A percentile compares a stretch with the other conserved stretches of the same genome.
Evolutionary conservation across 2,797 vertebrate species (phyloP).

Genomic region (Microctenopoma steveboyesi): DNA sequence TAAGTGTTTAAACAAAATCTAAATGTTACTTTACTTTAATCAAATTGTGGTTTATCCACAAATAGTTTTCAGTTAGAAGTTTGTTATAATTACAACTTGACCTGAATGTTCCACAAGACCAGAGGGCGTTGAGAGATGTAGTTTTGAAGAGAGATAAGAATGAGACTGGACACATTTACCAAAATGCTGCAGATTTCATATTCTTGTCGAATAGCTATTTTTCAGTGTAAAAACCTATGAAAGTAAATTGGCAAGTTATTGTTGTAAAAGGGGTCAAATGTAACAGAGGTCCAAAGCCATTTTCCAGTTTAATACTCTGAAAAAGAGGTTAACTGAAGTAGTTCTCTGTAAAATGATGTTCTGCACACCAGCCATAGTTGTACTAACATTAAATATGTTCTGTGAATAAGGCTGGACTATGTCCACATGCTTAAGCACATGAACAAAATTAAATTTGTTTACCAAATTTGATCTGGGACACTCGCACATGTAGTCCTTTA

Average conservation of each 20-base stretch:
- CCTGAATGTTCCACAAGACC: background rate
- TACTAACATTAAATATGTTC: conserved; percentile 27
- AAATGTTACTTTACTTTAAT: background rate
- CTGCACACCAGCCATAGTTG: conserved; percentile 49
- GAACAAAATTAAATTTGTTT: too few species aligned
- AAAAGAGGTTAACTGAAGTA: background rate
- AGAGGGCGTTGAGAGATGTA: background rate
- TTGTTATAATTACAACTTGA: background rate
- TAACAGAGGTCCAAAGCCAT: background rate
- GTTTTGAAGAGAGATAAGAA: background rate
- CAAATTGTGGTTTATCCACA: conserved; percentile 1
- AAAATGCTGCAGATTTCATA: too few species aligned
- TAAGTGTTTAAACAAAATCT: conserved; percentile 2
- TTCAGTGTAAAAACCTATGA: too few species aligned
- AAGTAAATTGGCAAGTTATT: too few species aligned
- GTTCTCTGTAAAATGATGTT: conserved; percentile 1
- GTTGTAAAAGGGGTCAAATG: too few species aligned
- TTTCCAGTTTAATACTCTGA: background rate
- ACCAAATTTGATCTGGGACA: too few species aligned
- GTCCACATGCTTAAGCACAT: background rate
- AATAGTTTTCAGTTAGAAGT: background rate
- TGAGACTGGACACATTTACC: background rate
- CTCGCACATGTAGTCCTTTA: too few species aligned
- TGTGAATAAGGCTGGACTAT: conserved; percentile 9
- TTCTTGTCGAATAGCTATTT: too few species aligned